Percentiles rank a stretch among this genome's conserved stretches.
Conservation (phyloP, 2,888 invertebrate species). For the Drosophila macrothrix region DNA sequence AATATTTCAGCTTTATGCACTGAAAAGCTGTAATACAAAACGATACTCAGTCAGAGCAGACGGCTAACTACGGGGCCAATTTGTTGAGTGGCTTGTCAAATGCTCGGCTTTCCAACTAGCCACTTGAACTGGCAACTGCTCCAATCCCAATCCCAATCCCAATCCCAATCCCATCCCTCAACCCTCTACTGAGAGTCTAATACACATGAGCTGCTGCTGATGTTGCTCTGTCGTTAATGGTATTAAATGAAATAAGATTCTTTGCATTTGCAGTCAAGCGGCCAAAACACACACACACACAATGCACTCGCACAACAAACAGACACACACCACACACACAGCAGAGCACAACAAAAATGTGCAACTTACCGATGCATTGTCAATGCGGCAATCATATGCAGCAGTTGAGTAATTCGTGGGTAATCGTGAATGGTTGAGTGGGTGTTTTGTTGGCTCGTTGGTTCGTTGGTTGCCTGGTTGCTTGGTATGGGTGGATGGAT, state of each 20-base stretch:
- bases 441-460: neutral
- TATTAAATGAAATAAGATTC: conserved; percentile 60
- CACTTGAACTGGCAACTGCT: conserved; percentile 5
- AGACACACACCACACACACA: neutral
- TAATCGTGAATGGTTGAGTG: conserved; percentile 20
- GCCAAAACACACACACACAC: conserved; percentile 16
- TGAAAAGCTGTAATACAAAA: conserved; percentile 1
- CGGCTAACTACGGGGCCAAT: conserved; percentile 28
- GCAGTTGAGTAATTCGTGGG: conserved; percentile 60
- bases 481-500: neutral
- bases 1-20: neutral
- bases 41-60: conserved; percentile 20
- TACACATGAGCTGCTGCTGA: conserved; percentile 21
- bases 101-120: conserved; percentile 31
- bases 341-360: conserved; percentile 24
- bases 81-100: conserved; percentile 43
- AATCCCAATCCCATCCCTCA: fast-evolving
- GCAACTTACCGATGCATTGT: conserved; percentile 29
- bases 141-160: fast-evolving
- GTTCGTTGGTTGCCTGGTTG: neutral
- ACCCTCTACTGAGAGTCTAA: neutral
- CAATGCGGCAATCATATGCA: conserved; percentile 65
- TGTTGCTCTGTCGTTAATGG: conserved; percentile 51
- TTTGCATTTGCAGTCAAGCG: conserved; percentile 44
- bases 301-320: neutral